Percentiles rank a stretch among this genome's conserved stretches.
These are phyloP conservation scores for Eufriesea mexicana DNA, from an alignment of 1,140 invertebrate species.

Conservation along the genomic window DNA sequence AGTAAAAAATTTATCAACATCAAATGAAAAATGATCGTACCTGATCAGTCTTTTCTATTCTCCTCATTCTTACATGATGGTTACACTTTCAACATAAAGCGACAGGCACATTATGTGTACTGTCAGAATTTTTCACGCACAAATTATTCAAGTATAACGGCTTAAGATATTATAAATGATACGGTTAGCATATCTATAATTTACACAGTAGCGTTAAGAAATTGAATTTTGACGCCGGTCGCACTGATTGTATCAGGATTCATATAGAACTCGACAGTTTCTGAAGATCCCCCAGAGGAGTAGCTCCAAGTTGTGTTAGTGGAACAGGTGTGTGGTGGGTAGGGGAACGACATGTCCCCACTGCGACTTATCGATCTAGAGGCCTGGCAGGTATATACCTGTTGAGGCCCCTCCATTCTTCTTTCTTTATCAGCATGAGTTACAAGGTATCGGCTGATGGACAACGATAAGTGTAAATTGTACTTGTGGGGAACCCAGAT, in stretches of 20 bases:
- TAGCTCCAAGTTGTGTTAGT: not conserved
- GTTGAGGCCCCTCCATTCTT: not conserved
- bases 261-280: not conserved
- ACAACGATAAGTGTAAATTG: constrained; percentile 26
- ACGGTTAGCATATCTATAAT: constrained; percentile 17
- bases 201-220: not conserved
- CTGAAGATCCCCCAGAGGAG: constrained; percentile 11
- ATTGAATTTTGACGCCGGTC: not conserved
- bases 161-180: not conserved
- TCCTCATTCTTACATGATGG: not conserved
- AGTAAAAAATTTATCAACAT: not conserved
- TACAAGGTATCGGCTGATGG: constrained; percentile 7
- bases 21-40: not conserved
- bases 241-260: constrained; percentile 14
- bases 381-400: not conserved
- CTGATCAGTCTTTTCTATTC: constrained; percentile 1
- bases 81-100: not conserved
- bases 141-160: not conserved
- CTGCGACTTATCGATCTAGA: constrained; percentile 1
- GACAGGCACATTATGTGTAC: too few relatives aligned
- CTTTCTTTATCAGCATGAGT: constrained; percentile 5
- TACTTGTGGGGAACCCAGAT: constrained; percentile 65
- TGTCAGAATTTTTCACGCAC: not conserved
- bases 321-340: not conserved
- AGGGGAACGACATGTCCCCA: not conserved